A percentile compares a stretch with the other conserved stretches of the same genome.
Evolutionary conservation across 1,140 invertebrate genomes (phyloP).

Genomic region (Drosophila littoralis): DNA sequence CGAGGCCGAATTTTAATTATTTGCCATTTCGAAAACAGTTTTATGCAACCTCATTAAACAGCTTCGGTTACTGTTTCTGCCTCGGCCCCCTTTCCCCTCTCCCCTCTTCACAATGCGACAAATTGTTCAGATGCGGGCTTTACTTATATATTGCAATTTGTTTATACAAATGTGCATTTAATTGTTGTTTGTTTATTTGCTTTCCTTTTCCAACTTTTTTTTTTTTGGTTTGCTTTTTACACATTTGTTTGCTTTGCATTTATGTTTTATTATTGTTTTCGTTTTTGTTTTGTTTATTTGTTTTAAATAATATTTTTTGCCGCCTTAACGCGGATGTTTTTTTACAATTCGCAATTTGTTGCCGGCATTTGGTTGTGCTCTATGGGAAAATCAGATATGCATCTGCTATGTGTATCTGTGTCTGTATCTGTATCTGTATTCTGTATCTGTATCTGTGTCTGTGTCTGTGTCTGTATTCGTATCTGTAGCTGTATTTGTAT

Average conservation of each 20-base stretch:
- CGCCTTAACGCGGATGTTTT: slow-evolving; percentile 50
- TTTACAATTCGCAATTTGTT: slow-evolving; percentile 52
- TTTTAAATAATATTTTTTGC: slow-evolving; percentile 25
- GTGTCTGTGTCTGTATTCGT: background rate
- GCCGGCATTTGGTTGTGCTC: slow-evolving; percentile 50
- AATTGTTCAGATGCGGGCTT: slow-evolving; percentile 27
- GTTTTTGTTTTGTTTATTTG: slow-evolving; percentile 10
- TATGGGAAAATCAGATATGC: slow-evolving; percentile 26
- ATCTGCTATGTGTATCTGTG: slow-evolving; percentile 17
- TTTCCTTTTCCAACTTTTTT: slow-evolving; percentile 23
- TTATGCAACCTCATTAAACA: background rate
- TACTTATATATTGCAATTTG: slow-evolving; percentile 33
- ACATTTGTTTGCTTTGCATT: slow-evolving; percentile 46
- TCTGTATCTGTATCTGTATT: slow-evolving; percentile 32
- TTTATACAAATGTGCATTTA: slow-evolving; percentile 73
- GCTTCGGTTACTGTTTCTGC: too few species aligned
- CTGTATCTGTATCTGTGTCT: background rate
- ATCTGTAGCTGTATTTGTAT: background rate
- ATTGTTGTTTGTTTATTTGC: slow-evolving; percentile 50
- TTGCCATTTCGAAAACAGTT: slow-evolving; percentile 6
- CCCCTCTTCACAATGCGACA: background rate
- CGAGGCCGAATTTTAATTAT: too few species aligned
- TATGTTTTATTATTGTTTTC: slow-evolving; percentile 17
- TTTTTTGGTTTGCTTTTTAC: slow-evolving; percentile 9
- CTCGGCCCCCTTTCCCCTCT: background rate